Evolutionary conservation across 2,113 vertebrate genomes (phyloP).

Genomic region (Heterotis niloticus): DNA sequence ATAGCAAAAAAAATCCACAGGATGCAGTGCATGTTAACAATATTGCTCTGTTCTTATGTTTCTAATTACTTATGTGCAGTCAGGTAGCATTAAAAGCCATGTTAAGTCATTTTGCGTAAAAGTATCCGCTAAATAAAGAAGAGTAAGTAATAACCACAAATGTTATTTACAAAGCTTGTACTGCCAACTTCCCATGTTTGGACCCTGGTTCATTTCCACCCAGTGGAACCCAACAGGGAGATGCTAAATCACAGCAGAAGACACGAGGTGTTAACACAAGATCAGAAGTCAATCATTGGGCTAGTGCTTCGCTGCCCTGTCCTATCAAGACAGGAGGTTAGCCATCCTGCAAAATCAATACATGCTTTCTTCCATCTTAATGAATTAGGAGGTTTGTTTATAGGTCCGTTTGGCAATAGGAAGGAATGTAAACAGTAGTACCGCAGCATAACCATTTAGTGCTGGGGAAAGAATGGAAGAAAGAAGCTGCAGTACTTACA

Average conservation of each 20-base stretch:
- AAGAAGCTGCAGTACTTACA: constrained; percentile 25
- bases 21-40: no score
- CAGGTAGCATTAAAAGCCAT: no score
- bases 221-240: not conserved
- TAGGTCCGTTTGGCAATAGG: not conserved
- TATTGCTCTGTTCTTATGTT: no score
- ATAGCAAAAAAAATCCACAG: no score
- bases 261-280: constrained; percentile 36
- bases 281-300: constrained; percentile 31
- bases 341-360: constrained; percentile 8
- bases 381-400: not conserved
- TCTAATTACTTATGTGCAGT: no score
- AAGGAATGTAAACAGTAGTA: not conserved
- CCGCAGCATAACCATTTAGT: not conserved
- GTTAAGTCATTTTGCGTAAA: no score
- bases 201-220: not conserved
- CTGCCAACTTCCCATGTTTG: not conserved
- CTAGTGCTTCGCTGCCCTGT: constrained; percentile 1
- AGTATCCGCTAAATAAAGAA: no score
- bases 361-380: constrained; percentile 19
- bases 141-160: no score
- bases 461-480: constrained; percentile 23
- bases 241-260: not conserved
- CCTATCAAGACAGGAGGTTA: constrained; percentile 28
- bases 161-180: no score